These are phyloP conservation scores for Nylanderia fulva DNA, from an alignment of 1,140 invertebrate species.

Conservation along the genomic window DNA sequence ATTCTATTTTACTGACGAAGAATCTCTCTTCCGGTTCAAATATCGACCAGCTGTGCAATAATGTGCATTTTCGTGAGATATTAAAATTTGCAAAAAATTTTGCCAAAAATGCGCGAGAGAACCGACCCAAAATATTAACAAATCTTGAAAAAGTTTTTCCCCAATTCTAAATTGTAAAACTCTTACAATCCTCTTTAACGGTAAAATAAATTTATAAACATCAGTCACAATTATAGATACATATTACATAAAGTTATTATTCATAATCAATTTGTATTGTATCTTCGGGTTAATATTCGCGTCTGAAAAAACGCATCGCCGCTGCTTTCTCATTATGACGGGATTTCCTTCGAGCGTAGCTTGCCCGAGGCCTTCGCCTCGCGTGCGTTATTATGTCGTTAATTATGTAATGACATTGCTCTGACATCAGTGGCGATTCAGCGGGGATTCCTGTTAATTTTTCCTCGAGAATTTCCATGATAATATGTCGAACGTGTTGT, in stretches of 20 bases:
- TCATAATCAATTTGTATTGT: not conserved
- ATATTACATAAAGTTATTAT: not conserved
- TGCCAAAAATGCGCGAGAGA: not conserved
- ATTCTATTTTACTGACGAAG: conserved; percentile 22
- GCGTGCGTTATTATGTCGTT: conserved; percentile 74
- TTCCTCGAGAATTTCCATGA: conserved; percentile 71
- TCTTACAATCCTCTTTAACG: not conserved
- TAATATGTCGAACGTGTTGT: not conserved
- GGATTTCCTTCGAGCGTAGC: conserved; percentile 76
- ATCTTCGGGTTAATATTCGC: conserved; percentile 11
- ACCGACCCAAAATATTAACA: not conserved
- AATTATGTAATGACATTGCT: conserved; percentile 78
- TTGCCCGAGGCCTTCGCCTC: conserved; percentile 73
- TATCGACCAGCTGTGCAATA: not conserved
- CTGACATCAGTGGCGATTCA: conserved; percentile 75
- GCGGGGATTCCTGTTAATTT: conserved; percentile 74
- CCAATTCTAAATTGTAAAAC: not conserved
- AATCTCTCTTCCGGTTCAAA: not conserved
- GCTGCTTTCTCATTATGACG: conserved; percentile 70
- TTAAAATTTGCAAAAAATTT: not conserved
- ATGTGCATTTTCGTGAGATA: not conserved
- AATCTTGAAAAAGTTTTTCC: not conserved
- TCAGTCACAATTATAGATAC: not conserved
- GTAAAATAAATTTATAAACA: not conserved
- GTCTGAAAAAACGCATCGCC: not conserved